A percentile compares a stretch with the other conserved stretches of the same genome.
These are phyloP conservation scores for Agrochola litura DNA, from an alignment of 2,888 invertebrate genomes.

Conservation along the genomic window DNA sequence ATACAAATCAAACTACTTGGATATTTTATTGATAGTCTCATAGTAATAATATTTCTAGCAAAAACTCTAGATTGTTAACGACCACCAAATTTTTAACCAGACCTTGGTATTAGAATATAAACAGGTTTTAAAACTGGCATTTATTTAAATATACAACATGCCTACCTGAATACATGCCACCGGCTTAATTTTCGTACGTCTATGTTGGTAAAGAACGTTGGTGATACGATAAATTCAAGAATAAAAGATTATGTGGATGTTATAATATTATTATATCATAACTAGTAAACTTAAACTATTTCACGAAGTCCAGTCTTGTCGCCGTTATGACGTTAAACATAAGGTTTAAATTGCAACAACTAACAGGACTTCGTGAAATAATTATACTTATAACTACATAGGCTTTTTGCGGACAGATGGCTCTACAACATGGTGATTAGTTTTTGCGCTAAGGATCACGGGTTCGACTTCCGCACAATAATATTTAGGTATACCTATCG, in stretches of 20 bases:
- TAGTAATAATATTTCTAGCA: background rate
- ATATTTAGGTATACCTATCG: background rate
- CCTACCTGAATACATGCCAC: background rate
- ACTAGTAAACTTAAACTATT: too few relatives aligned
- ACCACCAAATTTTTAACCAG: background rate
- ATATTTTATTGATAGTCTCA: background rate
- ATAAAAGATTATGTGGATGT: background rate
- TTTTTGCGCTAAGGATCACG: background rate
- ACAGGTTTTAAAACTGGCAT: slow-evolving; percentile 24
- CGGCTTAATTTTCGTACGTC: background rate
- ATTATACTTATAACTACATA: too few relatives aligned
- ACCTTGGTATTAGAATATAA: slow-evolving; percentile 33
- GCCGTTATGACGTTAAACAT: too few relatives aligned
- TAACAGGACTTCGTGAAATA: too few relatives aligned
- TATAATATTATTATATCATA: background rate
- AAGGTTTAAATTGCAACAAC: too few relatives aligned
- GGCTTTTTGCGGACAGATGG: background rate
- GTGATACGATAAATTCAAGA: background rate
- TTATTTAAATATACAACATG: background rate
- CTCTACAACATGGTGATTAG: background rate
- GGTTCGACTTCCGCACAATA: background rate
- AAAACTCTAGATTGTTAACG: background rate
- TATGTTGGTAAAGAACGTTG: background rate
- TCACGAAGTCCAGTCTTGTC: too few relatives aligned
- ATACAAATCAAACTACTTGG: background rate